Conservation (phyloP, 2,888 invertebrate genomes). For the Drosophila meridionalis region DNA sequence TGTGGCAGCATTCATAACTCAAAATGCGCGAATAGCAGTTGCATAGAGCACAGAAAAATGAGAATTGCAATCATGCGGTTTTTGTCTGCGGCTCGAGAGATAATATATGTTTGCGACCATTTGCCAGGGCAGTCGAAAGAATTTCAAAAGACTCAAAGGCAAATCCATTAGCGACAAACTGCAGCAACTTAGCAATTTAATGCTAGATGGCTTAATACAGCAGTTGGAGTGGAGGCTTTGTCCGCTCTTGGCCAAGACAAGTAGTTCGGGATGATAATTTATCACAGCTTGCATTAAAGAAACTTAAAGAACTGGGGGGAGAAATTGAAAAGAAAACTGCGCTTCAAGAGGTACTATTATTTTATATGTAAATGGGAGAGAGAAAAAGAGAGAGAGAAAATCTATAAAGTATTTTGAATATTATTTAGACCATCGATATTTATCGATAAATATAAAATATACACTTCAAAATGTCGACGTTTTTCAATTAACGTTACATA, state of each 20-base stretch:
- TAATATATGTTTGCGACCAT: constrained; percentile 19
- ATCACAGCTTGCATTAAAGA: not conserved
- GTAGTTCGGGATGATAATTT: not conserved
- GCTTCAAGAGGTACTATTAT: too few species aligned
- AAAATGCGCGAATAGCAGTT: constrained; percentile 33
- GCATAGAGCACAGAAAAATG: not conserved
- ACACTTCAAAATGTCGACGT: not conserved
- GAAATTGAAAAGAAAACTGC: not conserved
- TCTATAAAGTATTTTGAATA: too few species aligned
- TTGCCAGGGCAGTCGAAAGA: constrained; percentile 3
- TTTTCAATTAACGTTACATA: too few species aligned
- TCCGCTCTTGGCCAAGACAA: not conserved
- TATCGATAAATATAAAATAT: not conserved
- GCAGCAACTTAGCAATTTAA: not conserved
- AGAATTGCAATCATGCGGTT: constrained; percentile 42
- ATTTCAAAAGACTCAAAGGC: constrained; percentile 4
- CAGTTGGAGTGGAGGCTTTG: not conserved
- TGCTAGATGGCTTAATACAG: not conserved
- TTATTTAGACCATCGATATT: not conserved
- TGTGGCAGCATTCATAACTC: constrained; percentile 73
- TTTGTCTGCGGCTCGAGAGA: constrained; percentile 30
- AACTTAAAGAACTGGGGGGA: not conserved
- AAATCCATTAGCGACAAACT: constrained; percentile 11
- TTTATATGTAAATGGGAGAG: not conserved
- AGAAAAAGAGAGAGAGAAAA: not conserved